Percentiles rank a stretch among this genome's conserved stretches.
phyloP scores from a whole-genome alignment of 1,140 invertebrate genomes.

The Chelonus insularis region DNA sequence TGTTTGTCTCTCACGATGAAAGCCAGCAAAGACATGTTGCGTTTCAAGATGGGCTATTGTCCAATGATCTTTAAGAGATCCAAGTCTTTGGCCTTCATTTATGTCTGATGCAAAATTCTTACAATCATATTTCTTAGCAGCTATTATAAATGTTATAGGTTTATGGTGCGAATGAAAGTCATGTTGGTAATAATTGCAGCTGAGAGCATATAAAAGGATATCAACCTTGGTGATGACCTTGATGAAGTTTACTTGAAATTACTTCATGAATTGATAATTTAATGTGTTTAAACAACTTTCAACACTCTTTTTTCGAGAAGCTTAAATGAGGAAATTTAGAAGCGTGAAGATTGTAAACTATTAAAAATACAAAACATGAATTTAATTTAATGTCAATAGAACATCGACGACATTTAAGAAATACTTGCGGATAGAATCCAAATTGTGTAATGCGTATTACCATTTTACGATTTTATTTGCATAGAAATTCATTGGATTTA shows the following conservation, averaged over 20 bases:
- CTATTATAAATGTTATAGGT: no score
- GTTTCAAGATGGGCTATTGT: constrained; percentile 19
- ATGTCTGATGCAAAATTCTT: not conserved
- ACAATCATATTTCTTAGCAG: not conserved
- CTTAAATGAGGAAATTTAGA: not conserved
- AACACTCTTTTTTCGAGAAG: no score
- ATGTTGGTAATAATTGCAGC: not conserved
- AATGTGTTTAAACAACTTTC: no score
- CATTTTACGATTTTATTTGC: constrained; percentile 37
- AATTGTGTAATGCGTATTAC: constrained; percentile 28
- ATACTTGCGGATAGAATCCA: not conserved
- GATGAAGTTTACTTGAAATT: no score
- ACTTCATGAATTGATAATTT: no score
- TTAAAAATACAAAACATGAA: not conserved
- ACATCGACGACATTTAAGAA: not conserved
- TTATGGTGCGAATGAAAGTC: constrained; percentile 3
- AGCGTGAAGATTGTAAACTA: not conserved
- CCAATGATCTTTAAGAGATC: constrained; percentile 13
- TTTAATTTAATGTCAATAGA: not conserved
- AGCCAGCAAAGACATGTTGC: constrained; percentile 14
- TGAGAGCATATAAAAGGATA: no score
- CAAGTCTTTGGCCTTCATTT: constrained; percentile 22
- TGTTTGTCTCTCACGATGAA: constrained; percentile 4
- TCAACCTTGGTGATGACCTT: no score
- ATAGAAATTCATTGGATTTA: constrained; percentile 43